phyloP scores from a whole-genome alignment of 2,888 invertebrate species.

The Carcina quercana region DNA sequence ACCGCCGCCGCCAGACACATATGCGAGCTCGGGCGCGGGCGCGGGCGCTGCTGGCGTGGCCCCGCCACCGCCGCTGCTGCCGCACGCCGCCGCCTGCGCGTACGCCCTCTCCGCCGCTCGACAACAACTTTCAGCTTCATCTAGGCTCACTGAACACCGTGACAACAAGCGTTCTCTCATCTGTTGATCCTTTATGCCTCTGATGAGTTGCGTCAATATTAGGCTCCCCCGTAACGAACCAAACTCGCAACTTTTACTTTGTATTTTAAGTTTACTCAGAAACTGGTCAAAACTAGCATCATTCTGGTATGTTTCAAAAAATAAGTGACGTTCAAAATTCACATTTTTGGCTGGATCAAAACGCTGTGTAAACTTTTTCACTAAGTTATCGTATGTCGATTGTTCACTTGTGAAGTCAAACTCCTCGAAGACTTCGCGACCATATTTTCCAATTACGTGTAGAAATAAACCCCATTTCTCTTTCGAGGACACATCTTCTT shows the following conservation, averaged over 20 bases:
- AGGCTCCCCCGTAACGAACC: slow-evolving; percentile 13
- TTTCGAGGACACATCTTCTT: neutral
- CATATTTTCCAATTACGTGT: slow-evolving; percentile 16
- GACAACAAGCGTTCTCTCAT: slow-evolving; percentile 6
- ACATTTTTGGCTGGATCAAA: slow-evolving; percentile 10
- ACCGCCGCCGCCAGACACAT: no score
- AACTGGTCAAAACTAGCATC: slow-evolving; percentile 12
- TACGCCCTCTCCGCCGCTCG: slow-evolving; percentile 8
- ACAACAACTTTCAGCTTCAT: slow-evolving; percentile 9
- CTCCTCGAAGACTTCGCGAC: slow-evolving; percentile 13
- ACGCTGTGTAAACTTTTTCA: slow-evolving; percentile 6
- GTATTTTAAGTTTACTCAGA: slow-evolving; percentile 8
- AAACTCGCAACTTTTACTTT: slow-evolving; percentile 16
- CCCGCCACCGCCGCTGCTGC: neutral
- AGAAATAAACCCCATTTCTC: slow-evolving; percentile 16
- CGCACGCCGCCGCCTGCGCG: slow-evolving; percentile 3
- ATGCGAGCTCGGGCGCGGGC: no score
- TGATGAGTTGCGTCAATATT: slow-evolving; percentile 16
- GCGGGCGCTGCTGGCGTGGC: no score
- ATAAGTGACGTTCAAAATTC: slow-evolving; percentile 13
- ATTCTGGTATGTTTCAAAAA: slow-evolving; percentile 15
- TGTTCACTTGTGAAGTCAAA: slow-evolving; percentile 4
- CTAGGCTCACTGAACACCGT: slow-evolving; percentile 1
- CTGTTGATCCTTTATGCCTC: slow-evolving; percentile 15
- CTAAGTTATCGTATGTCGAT: slow-evolving; percentile 3